Evolutionary conservation across 2,888 invertebrate genomes (phyloP), one percentile per base, ranked within the genome.

Genomic region (Hyalella azteca): DNA sequence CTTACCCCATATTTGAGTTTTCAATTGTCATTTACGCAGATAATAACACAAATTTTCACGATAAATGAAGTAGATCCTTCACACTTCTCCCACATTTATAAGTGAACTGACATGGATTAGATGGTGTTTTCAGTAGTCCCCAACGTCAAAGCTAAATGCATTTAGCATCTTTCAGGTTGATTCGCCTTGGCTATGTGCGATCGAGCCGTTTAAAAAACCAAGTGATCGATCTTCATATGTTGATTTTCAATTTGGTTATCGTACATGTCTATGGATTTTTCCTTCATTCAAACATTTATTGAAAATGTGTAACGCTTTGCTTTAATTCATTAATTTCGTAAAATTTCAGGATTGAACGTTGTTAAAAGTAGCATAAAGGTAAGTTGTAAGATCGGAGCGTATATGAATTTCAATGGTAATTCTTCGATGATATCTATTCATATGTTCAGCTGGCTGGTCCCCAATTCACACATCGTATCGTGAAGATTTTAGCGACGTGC

Each of bases 1-100:
- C 83, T 83, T 73, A 83, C 83, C 83, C 83, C 83, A 83, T 83
- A 73, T 80, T 81, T 79, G 81, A 76, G 66, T 83, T 83, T 81
- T 83, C 83, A 83, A 83, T 83, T 50, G 83, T 83, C 83, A 83
- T 83, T 81, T 79, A 81, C 81, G 81, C 78, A 45, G 45, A 39
- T 75, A 75, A 75, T 66, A 66, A 36, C 66, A 66, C 36, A 36
- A 2, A 66, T 66, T 66, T 66, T 36, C 66, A 36, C 36, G 66
- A 66, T 66, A 66, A 66, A 66, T 66, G 66, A 66, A 66, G 66
- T 39, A 29, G 29, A 29, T 36, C 66, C 66, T 66, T 36, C 32
- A 32, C 36, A 66, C 66, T 29, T 29, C 66, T 66, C 66, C 32
- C 32, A 66, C 66, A 66, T 36, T 66, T 36, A 66, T 66, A 66